Conservation (phyloP, 2,113 vertebrate genomes). For the Natator depressus region DNA sequence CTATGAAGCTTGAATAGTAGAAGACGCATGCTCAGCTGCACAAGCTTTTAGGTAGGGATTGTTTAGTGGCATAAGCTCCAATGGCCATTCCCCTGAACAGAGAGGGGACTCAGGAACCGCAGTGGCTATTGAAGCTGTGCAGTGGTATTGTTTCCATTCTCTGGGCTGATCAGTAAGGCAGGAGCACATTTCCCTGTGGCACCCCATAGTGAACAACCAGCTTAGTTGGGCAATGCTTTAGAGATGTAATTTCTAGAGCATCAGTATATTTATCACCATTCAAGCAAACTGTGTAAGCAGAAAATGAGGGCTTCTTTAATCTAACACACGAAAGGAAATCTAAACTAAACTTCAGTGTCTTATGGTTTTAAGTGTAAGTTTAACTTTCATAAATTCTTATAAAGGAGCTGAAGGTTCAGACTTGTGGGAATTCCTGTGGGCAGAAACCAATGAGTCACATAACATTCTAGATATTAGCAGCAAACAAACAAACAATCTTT, state of each 20-base stretch:
- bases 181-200: background rate
- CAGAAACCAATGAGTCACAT: background rate
- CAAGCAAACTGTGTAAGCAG: background rate
- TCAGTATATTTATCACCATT: background rate
- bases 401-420: background rate
- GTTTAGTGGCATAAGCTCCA: background rate
- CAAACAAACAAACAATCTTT: background rate
- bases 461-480: background rate
- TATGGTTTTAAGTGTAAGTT: background rate
- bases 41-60: background rate
- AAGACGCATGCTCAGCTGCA: background rate
- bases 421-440: background rate
- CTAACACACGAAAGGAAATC: background rate
- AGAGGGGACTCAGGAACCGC: background rate
- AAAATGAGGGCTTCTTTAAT: background rate
- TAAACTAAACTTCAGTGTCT: background rate
- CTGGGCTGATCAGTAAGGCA: background rate
- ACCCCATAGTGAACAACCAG: background rate
- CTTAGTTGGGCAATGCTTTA: background rate
- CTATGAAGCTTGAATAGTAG: background rate
- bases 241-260: background rate
- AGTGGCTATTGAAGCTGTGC: background rate
- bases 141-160: background rate
- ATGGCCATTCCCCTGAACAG: background rate
- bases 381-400: background rate